Conservation (phyloP, 2,113 vertebrate genomes). For the Colius striatus region DNA sequence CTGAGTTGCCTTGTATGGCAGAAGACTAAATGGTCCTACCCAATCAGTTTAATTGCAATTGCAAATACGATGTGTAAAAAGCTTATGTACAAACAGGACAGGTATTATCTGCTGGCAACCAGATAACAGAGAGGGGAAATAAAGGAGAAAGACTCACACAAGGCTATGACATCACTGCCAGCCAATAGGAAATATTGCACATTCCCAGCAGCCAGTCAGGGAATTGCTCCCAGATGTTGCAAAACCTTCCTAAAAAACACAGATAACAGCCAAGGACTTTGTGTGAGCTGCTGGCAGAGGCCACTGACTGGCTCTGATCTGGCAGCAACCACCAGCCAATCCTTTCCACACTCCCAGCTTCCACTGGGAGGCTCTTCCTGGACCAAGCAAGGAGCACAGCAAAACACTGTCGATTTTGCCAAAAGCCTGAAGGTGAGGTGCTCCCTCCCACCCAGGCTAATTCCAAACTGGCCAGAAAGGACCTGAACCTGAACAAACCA, state of each 20-base stretch:
- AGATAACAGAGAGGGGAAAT: not conserved
- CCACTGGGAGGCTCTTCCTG: not conserved
- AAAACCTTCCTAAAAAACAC: slow-evolving; percentile 9
- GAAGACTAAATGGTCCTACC: not conserved
- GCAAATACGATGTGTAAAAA: not conserved
- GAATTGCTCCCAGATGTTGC: slow-evolving; percentile 36
- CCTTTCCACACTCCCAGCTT: not conserved
- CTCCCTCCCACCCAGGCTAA: rapidly evolving
- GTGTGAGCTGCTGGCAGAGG: not conserved
- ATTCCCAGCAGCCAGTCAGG: not conserved
- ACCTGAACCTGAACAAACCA: not conserved
- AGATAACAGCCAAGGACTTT: not conserved
- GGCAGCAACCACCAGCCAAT: not conserved
- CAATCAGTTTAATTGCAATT: not conserved
- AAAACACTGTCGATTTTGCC: not conserved
- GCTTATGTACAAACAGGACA: not conserved
- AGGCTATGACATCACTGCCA: slow-evolving; percentile 28
- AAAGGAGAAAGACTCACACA: not conserved
- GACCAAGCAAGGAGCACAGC: not conserved
- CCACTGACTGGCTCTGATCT: not conserved
- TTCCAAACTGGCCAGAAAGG: not conserved
- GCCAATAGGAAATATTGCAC: not conserved
- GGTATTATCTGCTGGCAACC: not conserved
- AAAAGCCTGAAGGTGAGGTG: not conserved
- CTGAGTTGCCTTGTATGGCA: not conserved